phyloP scores from a whole-genome alignment of 2,797 vertebrate genomes.

The Mareca penelope region DNA sequence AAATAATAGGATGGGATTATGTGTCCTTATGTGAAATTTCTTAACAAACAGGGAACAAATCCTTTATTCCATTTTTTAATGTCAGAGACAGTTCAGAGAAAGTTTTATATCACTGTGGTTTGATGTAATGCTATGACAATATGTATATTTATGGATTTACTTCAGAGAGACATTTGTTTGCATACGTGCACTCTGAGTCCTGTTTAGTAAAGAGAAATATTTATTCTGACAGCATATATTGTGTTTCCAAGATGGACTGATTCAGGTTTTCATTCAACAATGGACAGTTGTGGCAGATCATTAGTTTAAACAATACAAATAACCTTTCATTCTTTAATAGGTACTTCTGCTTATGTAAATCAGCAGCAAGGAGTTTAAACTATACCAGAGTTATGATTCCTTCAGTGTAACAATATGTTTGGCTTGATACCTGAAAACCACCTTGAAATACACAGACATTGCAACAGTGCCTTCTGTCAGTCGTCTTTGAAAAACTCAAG shows the following conservation, averaged over 20 bases:
- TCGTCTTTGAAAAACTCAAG: not conserved
- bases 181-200: not conserved
- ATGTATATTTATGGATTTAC: not conserved
- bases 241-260: not conserved
- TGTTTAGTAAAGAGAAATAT: slow-evolving; percentile 6
- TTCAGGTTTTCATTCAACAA: not conserved
- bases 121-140: not conserved
- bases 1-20: not conserved
- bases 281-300: not conserved
- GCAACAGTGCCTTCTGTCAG: not conserved
- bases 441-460: not conserved
- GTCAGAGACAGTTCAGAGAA: not conserved
- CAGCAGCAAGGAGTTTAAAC: not conserved
- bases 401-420: not conserved
- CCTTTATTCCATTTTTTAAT: not conserved
- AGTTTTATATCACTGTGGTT: not conserved
- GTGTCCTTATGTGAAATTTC: not conserved
- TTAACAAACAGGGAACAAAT: not conserved
- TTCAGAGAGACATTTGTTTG: not conserved
- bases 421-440: not conserved
- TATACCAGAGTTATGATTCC: not conserved
- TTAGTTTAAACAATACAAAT: not conserved
- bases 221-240: slow-evolving; percentile 6
- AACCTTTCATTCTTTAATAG: not conserved
- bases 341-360: not conserved